Evolutionary conservation across 2,888 invertebrate species (phyloP), one percentile per base, ranked within the genome.

Genomic region (Candidula unifasciata): DNA sequence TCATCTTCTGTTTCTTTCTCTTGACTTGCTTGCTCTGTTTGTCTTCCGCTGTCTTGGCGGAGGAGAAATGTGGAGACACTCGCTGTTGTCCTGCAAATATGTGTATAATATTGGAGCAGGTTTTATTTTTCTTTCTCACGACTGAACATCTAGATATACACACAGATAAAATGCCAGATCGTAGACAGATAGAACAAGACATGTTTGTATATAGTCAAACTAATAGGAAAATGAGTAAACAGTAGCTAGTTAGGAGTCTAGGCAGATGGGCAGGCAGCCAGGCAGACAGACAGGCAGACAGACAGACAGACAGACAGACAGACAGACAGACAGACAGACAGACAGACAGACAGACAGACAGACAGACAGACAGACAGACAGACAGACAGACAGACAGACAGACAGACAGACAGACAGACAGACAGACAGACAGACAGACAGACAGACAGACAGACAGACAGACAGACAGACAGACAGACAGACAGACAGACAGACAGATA

Each of bases 1-100:
- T 18, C 35, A 18, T 69, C 24, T 69, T 66, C n/a, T 1, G 35
- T 16, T 13, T 68, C 35, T 27, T 30, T 54, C 30, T 21, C 33
- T n/a, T 80, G 37, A 21, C 24, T 73, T 13, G 37, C n/a, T n/a
- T 73, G 10, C 8, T 73, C 73, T 44, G 73, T 3, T 10, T 52
- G 35, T 52, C 18, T 69, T 33, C 54, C 33, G 24, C 80, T 80
- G 10, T 33, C 54, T 54, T 71, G 71, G 24, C 71, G 54, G 6
- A 80, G 80, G 13, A 80, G 71, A 71, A 80, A 80, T 1, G 80
- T 71, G 10, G 80, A 80, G 6, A 80, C 80, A 71, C 69, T 35
- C 10, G 71, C 78, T 24, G 78, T 30, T 10, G 5, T 13, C 21
- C 54, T 57, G 21, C 21, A 3, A 54, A 16, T 3, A 66, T 24